A percentile compares a stretch with the other conserved stretches of the same genome.
These are phyloP conservation scores for Butorides virescens DNA, from an alignment of 2,113 vertebrate genomes.

Conservation along the genomic window DNA sequence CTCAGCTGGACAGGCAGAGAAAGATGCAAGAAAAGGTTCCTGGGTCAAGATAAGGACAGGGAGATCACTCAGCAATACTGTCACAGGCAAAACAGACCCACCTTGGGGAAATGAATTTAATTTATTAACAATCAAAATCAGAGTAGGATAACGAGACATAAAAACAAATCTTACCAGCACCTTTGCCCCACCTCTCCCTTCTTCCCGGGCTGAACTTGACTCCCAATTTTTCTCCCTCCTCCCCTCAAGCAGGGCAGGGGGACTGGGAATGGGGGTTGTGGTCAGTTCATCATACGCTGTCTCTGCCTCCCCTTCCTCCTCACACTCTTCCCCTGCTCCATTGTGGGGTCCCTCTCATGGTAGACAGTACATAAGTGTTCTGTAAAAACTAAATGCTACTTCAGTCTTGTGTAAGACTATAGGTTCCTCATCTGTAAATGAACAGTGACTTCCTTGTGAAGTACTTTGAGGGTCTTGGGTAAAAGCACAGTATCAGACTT, in stretches of 20 bases:
- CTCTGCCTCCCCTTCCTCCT: neutral
- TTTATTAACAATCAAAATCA: neutral
- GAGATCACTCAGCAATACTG: neutral
- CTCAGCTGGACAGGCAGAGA: neutral
- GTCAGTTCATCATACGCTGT: neutral
- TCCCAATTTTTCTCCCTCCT: neutral
- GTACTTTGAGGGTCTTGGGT: neutral
- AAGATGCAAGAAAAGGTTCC: neutral
- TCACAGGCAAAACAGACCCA: neutral
- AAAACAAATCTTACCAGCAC: neutral
- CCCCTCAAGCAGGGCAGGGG: neutral
- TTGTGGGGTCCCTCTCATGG: neutral
- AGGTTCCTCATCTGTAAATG: neutral
- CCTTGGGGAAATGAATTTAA: neutral
- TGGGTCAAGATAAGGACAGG: neutral
- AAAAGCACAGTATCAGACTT: neutral
- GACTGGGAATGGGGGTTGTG: neutral
- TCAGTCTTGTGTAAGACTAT: neutral
- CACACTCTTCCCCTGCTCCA: neutral
- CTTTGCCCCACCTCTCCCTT: neutral
- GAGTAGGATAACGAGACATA: neutral
- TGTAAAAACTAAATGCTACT: neutral
- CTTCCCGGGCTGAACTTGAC: neutral
- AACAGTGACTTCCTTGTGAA: neutral
- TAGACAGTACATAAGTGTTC: neutral